phyloP scores from a whole-genome alignment of 2,113 vertebrate species.

The Antechinus stuartii region DNA sequence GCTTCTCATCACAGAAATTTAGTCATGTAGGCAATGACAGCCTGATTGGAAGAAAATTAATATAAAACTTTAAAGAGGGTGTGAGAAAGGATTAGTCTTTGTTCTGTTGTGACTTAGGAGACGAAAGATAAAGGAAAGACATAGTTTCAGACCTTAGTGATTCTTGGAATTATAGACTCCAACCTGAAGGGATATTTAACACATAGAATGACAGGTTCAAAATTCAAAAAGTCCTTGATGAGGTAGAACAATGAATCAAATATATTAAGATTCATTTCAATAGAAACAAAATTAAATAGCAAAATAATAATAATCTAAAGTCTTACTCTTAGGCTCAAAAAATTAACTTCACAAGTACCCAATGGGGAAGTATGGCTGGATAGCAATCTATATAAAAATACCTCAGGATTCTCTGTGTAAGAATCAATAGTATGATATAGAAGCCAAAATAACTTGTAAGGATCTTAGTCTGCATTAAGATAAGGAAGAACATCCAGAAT shows the following conservation, averaged over 20 bases:
- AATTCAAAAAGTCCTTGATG: background rate
- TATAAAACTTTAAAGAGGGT: background rate
- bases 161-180: background rate
- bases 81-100: background rate
- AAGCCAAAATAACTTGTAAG: background rate
- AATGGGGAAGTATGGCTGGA: background rate
- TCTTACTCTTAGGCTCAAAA: background rate
- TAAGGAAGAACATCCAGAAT: background rate
- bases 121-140: background rate
- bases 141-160: background rate
- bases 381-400: background rate
- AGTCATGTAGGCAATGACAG: accelerated
- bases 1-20: accelerated
- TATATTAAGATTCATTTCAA: background rate
- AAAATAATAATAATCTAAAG: background rate
- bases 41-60: background rate
- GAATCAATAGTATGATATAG: background rate
- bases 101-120: background rate
- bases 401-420: background rate
- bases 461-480: background rate
- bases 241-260: background rate
- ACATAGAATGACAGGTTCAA: background rate
- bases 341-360: background rate
- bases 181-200: background rate
- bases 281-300: background rate